phyloP scores from a whole-genome alignment of 2,797 vertebrate species.

The Eidolon dupreanum region DNA sequence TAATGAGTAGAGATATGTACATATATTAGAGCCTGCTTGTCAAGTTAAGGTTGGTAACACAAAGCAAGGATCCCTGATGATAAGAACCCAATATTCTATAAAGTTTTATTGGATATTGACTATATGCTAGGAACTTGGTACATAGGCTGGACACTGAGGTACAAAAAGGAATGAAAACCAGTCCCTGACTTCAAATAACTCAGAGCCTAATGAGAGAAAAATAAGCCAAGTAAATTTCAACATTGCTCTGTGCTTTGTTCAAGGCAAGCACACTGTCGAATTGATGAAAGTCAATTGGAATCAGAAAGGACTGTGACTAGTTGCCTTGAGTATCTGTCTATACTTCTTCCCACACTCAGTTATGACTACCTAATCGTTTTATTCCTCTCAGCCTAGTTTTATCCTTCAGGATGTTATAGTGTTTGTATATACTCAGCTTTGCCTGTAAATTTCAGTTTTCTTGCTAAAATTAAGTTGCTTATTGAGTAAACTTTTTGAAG shows the following conservation, averaged over 20 bases:
- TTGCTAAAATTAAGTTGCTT: neutral
- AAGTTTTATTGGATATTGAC: neutral
- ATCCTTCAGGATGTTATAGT: neutral
- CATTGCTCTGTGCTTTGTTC: neutral
- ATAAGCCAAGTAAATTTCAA: neutral
- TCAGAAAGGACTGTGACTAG: neutral
- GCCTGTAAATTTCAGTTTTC: neutral
- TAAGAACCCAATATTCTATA: neutral
- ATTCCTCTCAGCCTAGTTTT: neutral
- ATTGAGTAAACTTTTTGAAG: neutral
- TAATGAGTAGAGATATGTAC: neutral
- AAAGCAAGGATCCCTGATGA: neutral
- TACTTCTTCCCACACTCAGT: neutral
- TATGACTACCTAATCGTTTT: neutral
- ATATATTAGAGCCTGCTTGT: neutral
- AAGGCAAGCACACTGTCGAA: neutral
- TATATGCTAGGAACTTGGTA: neutral
- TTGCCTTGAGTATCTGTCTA: neutral
- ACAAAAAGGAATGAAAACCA: neutral
- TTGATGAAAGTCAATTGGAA: neutral
- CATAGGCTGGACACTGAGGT: neutral
- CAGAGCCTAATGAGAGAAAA: neutral
- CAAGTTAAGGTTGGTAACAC: neutral
- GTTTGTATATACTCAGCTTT: neutral
- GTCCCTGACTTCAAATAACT: neutral